Percentiles rank a stretch among this genome's conserved stretches.
These are phyloP conservation scores for Syngnathus acus DNA, from an alignment of 2,797 vertebrate genomes.

Conservation along the genomic window DNA sequence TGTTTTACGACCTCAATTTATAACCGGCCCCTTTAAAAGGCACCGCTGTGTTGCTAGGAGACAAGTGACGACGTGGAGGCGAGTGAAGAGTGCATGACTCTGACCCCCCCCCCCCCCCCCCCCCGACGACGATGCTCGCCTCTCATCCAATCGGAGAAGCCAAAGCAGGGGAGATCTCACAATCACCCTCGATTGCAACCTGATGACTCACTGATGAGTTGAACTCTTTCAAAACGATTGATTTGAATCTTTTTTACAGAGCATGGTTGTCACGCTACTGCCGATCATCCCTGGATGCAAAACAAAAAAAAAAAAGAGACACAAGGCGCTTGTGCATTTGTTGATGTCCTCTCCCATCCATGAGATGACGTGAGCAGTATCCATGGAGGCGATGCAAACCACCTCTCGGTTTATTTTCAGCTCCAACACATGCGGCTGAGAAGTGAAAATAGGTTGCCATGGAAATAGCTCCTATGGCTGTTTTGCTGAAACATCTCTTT, in stretches of 20 bases:
- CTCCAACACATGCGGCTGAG: conserved; percentile 39
- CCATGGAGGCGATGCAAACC: conserved; percentile 23
- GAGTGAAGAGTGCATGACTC: conserved; percentile 33
- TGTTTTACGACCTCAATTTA: conserved; percentile 34
- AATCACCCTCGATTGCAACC: neutral
- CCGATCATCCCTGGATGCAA: too few relatives aligned
- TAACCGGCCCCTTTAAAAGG: conserved; percentile 53
- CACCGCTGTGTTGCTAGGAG: conserved; percentile 66
- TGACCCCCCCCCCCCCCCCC: conserved; percentile 20
- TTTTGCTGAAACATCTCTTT: conserved; percentile 16
- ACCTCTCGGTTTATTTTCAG: conserved; percentile 49
- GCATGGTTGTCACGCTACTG: too few relatives aligned
- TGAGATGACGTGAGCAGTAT: conserved; percentile 40
- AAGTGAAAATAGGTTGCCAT: conserved; percentile 58
- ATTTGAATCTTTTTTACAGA: too few relatives aligned
- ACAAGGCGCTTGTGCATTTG: neutral
- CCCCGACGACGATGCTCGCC: conserved; percentile 34
- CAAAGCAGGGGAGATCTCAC: conserved; percentile 12
- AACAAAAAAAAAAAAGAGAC: too few relatives aligned
- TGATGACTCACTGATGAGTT: conserved; percentile 1
- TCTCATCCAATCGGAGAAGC: conserved; percentile 40
- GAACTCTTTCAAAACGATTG: neutral
- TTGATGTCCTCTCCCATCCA: conserved; percentile 27
- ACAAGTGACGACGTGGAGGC: conserved; percentile 41
- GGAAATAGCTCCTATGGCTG: conserved; percentile 35